Evolutionary conservation across 2,888 invertebrate genomes (phyloP), one percentile per base, ranked within the genome.

Genomic region (Oxyteleia sp.): DNA sequence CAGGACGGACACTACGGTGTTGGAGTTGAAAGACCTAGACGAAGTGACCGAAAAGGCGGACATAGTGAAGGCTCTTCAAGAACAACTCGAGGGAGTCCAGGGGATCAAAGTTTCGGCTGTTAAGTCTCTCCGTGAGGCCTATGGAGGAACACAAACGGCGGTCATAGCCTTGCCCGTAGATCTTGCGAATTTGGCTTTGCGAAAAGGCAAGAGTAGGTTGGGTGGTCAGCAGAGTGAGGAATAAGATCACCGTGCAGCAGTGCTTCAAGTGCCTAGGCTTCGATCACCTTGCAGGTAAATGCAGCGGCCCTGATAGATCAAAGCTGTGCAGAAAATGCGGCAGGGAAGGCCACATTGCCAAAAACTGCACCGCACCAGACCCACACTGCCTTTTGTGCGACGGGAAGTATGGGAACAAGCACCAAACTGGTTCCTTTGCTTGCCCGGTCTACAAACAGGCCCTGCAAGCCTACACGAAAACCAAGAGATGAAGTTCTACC

Each of bases 201-300:
- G 13, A 4, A 10, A 11, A 16, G 71, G 71, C 2, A 82, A 71
- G 29, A 29, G 16, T 71, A 3, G 72, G 79, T 1, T 85, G 81
- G 84, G 83, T 76, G 13, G 47, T 55, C 29, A 85, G 80, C 20
- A 53, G 76, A 0, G 23, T 84, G 1, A 38, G 76, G 23, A 61
- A 41, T 7, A 32, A 41, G 13, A 35, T 29, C 15, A 26, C 61
- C 80, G 0, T 11, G 38, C 0, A 82, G 84, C 26, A 43, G 32
- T 55, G 55, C 5, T 55, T 35, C 26, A 51, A 11, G 20, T 51
- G 51, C 11, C 11, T 4, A 1, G 15, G 11, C 7, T 51, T 51
- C 15, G 51, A 29, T 10, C 51, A 51, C 13, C 11, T 4, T 13
- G 51, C 29, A 7, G 15, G 20, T 1, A 29, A 4, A 5, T 51